A percentile compares a stretch with the other conserved stretches of the same genome.
Conservation (phyloP, 2,888 invertebrate species). For the Trissolcus japonicus region DNA sequence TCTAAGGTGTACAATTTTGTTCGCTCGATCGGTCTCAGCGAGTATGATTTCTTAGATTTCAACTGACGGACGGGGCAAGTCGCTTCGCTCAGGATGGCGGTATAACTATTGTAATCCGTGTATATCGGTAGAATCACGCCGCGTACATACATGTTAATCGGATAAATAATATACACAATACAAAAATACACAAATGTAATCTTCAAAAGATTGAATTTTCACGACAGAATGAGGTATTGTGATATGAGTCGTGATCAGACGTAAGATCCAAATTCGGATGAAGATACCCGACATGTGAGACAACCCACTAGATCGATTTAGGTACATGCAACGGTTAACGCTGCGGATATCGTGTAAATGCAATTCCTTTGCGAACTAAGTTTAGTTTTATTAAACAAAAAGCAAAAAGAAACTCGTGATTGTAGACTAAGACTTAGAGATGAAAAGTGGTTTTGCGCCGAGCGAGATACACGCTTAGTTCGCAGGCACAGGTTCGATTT, state of each 20-base stretch:
- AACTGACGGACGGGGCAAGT: no score
- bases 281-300: no score
- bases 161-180: slow-evolving; percentile 8
- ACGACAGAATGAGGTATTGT: slow-evolving; percentile 16
- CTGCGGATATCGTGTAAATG: no score
- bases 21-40: no score
- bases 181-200: slow-evolving; percentile 8
- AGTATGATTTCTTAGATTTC: background rate
- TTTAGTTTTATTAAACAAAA: no score
- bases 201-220: slow-evolving; percentile 8
- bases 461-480: slow-evolving; percentile 13
- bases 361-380: no score
- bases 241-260: background rate
- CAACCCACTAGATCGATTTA: slow-evolving; percentile 11
- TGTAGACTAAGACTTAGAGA: no score
- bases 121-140: slow-evolving; percentile 31
- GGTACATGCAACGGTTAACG: no score
- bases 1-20: no score
- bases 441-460: background rate
- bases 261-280: no score
- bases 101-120: slow-evolving; percentile 6
- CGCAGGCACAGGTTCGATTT: slow-evolving; percentile 22
- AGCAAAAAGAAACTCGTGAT: no score
- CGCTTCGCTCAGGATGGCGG: no score
- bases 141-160: slow-evolving; percentile 30